Conservation (phyloP, 2,797 vertebrate species). For the Rhodeus uyekii region DNA sequence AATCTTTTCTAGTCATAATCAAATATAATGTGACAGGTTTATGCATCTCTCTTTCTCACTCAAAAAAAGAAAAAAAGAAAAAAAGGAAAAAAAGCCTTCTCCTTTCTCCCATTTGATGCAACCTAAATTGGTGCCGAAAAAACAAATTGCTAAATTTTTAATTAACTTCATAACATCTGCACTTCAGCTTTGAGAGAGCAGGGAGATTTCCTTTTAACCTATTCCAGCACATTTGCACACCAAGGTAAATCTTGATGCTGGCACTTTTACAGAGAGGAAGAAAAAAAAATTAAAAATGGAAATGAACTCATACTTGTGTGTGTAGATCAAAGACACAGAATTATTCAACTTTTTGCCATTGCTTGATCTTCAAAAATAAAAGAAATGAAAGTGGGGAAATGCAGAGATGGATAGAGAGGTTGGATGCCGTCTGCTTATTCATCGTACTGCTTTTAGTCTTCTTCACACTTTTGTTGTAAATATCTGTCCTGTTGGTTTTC, state of each 20-base stretch:
- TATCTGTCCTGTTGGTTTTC: not conserved
- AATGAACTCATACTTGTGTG: slow-evolving; percentile 82
- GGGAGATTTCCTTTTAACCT: slow-evolving; percentile 87
- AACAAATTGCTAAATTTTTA: slow-evolving; percentile 87
- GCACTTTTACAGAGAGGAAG: slow-evolving; percentile 85
- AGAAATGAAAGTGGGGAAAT: slow-evolving; percentile 70
- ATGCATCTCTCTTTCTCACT: slow-evolving; percentile 66
- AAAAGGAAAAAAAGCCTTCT: slow-evolving; percentile 56
- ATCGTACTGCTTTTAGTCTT: slow-evolving; percentile 26
- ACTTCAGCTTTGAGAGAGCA: slow-evolving; percentile 83
- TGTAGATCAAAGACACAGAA: slow-evolving; percentile 85
- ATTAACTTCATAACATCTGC: slow-evolving; percentile 89
- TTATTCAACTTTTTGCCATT: slow-evolving; percentile 87
- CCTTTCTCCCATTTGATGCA: slow-evolving; percentile 82
- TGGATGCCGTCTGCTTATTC: slow-evolving; percentile 47
- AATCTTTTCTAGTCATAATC: slow-evolving; percentile 44
- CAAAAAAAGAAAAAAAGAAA: not conserved
- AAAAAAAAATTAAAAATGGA: slow-evolving; percentile 88
- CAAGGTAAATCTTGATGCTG: slow-evolving; percentile 86
- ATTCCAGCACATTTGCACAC: slow-evolving; percentile 86
- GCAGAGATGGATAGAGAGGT: slow-evolving; percentile 71
- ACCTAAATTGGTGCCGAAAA: slow-evolving; percentile 83
- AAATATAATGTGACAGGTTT: slow-evolving; percentile 67
- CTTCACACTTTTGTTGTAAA: slow-evolving; percentile 9
- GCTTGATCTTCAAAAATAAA: slow-evolving; percentile 87